phyloP scores from a whole-genome alignment of 2,113 vertebrate species.

The Suncus etruscus region DNA sequence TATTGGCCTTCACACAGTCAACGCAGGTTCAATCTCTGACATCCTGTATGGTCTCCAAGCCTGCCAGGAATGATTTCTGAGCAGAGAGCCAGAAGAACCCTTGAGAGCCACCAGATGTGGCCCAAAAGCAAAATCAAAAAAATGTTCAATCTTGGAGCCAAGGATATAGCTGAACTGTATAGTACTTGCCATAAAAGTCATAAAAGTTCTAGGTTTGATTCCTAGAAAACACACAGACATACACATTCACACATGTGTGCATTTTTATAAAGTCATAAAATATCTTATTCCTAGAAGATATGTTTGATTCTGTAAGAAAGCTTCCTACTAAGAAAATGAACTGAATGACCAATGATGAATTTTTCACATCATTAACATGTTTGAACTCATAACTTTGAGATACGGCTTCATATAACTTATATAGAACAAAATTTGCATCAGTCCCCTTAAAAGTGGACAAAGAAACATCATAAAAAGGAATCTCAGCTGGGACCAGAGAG shows the following conservation, averaged over 20 bases:
- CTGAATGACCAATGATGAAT: neutral
- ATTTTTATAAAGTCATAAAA: neutral
- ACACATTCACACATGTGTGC: neutral
- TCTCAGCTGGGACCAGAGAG: neutral
- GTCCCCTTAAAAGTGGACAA: neutral
- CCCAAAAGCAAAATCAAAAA: too few species aligned
- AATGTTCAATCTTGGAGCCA: too few species aligned
- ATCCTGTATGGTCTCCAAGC: too few species aligned
- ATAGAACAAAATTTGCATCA: constrained; percentile 15
- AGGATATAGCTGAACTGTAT: too few species aligned
- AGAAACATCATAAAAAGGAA: neutral
- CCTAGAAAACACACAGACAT: neutral
- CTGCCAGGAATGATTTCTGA: too few species aligned
- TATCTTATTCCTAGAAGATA: neutral
- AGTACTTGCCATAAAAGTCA: too few species aligned
- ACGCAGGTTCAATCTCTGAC: too few species aligned
- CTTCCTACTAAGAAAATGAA: neutral
- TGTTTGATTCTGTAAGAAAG: constrained; percentile 4
- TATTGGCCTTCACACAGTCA: too few species aligned
- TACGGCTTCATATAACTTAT: neutral
- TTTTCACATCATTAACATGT: neutral
- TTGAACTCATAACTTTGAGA: constrained; percentile 40
- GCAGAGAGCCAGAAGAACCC: too few species aligned
- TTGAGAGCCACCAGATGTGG: too few species aligned
- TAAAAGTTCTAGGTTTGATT: too few species aligned